These are phyloP conservation scores for Chymomyza caudatula DNA, from an alignment of 2,888 invertebrate species.

Conservation along the genomic window DNA sequence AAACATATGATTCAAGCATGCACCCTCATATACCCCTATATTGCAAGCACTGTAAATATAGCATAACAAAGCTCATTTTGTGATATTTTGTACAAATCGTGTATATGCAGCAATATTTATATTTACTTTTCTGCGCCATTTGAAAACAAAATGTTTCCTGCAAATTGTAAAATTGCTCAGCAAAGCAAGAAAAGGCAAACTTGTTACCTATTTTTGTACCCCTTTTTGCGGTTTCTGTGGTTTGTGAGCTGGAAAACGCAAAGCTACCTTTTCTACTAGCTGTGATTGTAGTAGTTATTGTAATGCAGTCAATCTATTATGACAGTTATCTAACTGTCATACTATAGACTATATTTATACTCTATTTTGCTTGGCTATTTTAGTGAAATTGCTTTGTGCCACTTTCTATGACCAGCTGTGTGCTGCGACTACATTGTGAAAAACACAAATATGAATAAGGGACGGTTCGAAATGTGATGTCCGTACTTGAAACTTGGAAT, in stretches of 20 bases:
- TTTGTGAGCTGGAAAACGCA: neutral
- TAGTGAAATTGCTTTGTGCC: conserved; percentile 64
- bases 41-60: no score
- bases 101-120: neutral
- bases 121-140: conserved; percentile 6
- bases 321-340: conserved; percentile 30
- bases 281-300: neutral
- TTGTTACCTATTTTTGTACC: neutral
- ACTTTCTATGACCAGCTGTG: conserved; percentile 33
- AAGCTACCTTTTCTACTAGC: neutral
- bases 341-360: neutral
- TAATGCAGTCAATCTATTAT: conserved; percentile 2
- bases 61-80: neutral
- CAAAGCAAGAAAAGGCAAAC: neutral
- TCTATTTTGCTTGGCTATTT: conserved; percentile 31
- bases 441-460: neutral
- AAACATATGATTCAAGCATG: neutral
- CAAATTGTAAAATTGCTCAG: conserved; percentile 7
- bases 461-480: no score
- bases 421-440: neutral
- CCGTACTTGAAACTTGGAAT: no score
- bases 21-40: neutral
- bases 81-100: neutral
- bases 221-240: conserved; percentile 19
- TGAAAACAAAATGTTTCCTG: conserved; percentile 15